Percentiles rank a stretch among this genome's conserved stretches.
Evolutionary conservation across 2,113 vertebrate species (phyloP).

Genomic region (Tonatia bakeri): DNA sequence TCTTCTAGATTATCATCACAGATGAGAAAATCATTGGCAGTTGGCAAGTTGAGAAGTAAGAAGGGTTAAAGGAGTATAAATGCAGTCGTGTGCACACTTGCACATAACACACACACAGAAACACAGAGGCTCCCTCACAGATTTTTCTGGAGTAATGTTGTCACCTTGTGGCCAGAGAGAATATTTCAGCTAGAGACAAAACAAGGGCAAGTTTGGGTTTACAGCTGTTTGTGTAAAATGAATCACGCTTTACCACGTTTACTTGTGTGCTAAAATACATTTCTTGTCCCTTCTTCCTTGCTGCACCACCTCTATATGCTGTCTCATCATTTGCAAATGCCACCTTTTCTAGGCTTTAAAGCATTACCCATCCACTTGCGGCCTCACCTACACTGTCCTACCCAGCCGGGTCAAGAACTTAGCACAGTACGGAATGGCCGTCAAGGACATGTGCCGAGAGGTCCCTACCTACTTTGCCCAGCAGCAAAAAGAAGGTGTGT

Average conservation of each 20-base stretch:
- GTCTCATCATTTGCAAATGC: background rate
- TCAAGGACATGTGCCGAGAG: constrained; percentile 57
- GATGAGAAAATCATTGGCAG: background rate
- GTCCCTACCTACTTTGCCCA: constrained; percentile 62
- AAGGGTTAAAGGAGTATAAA: background rate
- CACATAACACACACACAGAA: no score
- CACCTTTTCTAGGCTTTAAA: background rate
- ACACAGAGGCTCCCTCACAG: background rate
- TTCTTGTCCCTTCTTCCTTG: background rate
- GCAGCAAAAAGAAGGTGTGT: constrained; percentile 45
- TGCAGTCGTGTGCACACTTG: no score
- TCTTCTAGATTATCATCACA: background rate
- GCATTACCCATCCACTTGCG: background rate
- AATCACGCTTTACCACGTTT: background rate
- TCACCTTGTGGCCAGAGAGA: constrained; percentile 34
- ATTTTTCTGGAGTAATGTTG: background rate
- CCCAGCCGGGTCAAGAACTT: constrained; percentile 58
- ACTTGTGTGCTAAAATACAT: fast-evolving
- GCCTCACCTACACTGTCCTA: constrained; percentile 60
- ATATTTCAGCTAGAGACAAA: background rate
- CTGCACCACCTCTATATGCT: background rate
- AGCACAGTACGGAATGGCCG: constrained; percentile 38
- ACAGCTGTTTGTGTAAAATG: background rate
- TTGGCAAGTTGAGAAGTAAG: background rate
- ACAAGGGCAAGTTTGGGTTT: background rate